Evolutionary conservation across 2,797 vertebrate genomes (phyloP), one percentile per base, ranked within the genome.

Genomic region (Mormyrops boulengeri): DNA sequence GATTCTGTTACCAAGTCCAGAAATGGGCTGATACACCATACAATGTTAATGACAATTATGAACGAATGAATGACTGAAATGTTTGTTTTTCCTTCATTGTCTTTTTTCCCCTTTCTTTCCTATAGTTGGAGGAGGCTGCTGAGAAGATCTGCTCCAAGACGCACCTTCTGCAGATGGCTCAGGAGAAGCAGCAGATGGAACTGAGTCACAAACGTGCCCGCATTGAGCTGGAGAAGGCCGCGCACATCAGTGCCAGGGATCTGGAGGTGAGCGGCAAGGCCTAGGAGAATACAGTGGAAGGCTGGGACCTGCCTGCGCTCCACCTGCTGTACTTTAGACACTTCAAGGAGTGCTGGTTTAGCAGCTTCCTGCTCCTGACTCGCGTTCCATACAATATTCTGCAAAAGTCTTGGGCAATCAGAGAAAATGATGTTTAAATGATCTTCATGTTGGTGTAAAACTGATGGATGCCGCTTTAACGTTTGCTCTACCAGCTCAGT

Each of bases 131-230:
- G 91, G 98, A 98, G 0, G 96, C 97, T 49, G 98, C 97, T 0
- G 97, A 96, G 80, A 96, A 96, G 91, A 96, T 98, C 93, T 95
- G 96, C 6, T 97, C 97, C 0, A 96, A 96, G 91, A 96, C 96
- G 1, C 96, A 95, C 88, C 95, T 97, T 88, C 93, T 98, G 88
- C 97, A 98, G 92, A 91, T 97, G 95, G 97, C 98, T 91, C 94
- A 98, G 88, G 98, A 99, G 95, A 99, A 98, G 95, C 97, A 97
- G 92, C 98, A 98, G 94, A 98, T 99, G 98, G 98, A 99, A 91
- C 91, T 99, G 69, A 98, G 97, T 92, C 98, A 99, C 95, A 99
- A 99, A 93, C 94, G 98, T 82, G 98, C 98, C 50, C 97, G 98
- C 0, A 97, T 98, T 89, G 98, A 99, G 91, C 94, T 99, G 1